Base-by-base conservation (phyloP, 2,888 invertebrate species). In the Leptopilina syphax region DNA sequence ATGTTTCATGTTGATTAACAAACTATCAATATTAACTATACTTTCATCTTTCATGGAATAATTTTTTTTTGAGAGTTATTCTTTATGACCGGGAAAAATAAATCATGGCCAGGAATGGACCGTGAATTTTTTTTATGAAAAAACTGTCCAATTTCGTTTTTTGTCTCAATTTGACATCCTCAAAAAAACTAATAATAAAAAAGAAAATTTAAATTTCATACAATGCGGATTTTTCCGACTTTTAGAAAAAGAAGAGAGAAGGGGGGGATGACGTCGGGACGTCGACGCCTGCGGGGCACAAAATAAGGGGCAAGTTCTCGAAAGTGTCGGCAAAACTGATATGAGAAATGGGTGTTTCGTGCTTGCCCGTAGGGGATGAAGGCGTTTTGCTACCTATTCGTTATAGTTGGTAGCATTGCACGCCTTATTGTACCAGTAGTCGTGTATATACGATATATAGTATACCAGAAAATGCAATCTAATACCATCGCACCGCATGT, bases 271-370 rank as follows among this genome's bases (percentile, higher is more conserved):
- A 89, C 89, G 88, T 89, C 86, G 88, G 88, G 88, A 89, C 87
- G 87, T 89, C 88, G 88, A 89, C 87, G 88, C 89, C 88, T 86
- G 84, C 85, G 89, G 90, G 86, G 86, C 87, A 85, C 84, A 47
- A 34, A 34, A 34, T 34, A 50, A 50, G 85, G 84, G 84, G 84
- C 88, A 91, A 92, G 88, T 92, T 91, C 90, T 90, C 90, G 86
- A 91, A 91, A 91, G 91, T 92, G 91, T 92, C 91, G 89, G 88
- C 90, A 89, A 90, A 90, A 91, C 91, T 90, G 91, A 90, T 91
- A 91, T 91, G 91, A 92, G 91, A 91, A 90, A 91, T 88, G 90
- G 91, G 85, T 88, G 87, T 86, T 90, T 87, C 92, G 91, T 92
- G 92, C 89, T 34, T 89, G 88, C 87, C 91, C 90, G 89, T 88